Evolutionary conservation across 2,113 vertebrate species (phyloP).

Genomic region (Sylvietta virens): DNA sequence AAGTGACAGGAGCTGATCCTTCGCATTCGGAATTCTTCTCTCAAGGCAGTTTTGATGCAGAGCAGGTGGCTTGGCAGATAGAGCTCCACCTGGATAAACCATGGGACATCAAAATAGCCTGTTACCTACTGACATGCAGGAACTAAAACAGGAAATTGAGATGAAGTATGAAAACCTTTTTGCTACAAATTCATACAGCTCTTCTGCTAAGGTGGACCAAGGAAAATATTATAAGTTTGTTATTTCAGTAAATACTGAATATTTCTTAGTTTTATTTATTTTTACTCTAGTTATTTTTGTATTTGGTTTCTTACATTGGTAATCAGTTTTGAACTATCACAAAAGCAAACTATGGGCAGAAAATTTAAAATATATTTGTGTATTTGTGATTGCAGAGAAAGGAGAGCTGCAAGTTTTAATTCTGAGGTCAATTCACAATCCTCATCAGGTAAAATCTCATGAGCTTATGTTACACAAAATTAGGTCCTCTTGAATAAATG

Average conservation of each 20-base stretch:
- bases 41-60: background rate
- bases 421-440: background rate
- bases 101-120: background rate
- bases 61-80: slow-evolving; percentile 21
- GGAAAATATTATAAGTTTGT: background rate
- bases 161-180: background rate
- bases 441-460: background rate
- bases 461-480: background rate
- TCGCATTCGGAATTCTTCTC: background rate
- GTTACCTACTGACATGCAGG: background rate
- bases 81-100: slow-evolving; percentile 3
- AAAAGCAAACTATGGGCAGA: background rate
- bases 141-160: slow-evolving; percentile 12
- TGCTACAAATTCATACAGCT: background rate
- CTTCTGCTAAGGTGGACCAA: background rate
- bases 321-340: background rate
- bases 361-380: background rate
- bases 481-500: background rate
- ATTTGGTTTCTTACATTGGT: background rate
- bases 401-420: background rate
- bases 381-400: background rate
- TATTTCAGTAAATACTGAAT: background rate
- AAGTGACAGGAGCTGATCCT: background rate
- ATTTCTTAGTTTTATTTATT: background rate
- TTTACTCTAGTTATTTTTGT: background rate